These are phyloP conservation scores for Hipparchia sbordonii DNA, from an alignment of 2,888 invertebrate species.

Conservation along the genomic window DNA sequence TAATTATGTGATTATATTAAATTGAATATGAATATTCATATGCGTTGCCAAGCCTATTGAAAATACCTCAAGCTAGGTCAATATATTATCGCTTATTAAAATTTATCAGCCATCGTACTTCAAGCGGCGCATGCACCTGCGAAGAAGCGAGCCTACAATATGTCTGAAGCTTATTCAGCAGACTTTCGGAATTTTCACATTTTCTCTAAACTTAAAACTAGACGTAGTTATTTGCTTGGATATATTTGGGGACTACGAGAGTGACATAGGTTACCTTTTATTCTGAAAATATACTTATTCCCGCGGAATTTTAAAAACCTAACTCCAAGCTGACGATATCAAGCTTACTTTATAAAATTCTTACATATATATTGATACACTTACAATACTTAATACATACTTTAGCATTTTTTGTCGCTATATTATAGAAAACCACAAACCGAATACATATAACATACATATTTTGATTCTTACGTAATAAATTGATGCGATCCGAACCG, in stretches of 20 bases:
- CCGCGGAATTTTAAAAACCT: too few relatives aligned
- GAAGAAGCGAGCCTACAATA: constrained; percentile 36
- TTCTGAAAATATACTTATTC: too few relatives aligned
- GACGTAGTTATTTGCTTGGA: too few relatives aligned
- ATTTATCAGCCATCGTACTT: constrained; percentile 44
- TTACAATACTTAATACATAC: too few relatives aligned
- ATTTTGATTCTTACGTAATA: neutral
- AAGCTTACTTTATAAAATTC: too few relatives aligned
- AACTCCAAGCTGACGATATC: too few relatives aligned
- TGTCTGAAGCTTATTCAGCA: constrained; percentile 4
- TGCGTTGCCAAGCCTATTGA: neutral
- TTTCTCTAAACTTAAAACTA: too few relatives aligned
- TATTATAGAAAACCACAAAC: neutral
- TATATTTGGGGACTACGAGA: too few relatives aligned
- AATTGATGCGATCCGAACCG: too few relatives aligned
- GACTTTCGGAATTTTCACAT: neutral
- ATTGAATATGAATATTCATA: neutral
- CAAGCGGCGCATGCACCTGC: constrained; percentile 33
- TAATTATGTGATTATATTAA: neutral
- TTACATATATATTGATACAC: too few relatives aligned
- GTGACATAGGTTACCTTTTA: too few relatives aligned
- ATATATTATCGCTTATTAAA: constrained; percentile 21
- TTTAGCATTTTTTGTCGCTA: neutral
- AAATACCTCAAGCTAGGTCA: constrained; percentile 6
- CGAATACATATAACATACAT: neutral